Base-by-base conservation (phyloP, 2,113 vertebrate species). In the Aspiorhynchus laticeps region DNA sequence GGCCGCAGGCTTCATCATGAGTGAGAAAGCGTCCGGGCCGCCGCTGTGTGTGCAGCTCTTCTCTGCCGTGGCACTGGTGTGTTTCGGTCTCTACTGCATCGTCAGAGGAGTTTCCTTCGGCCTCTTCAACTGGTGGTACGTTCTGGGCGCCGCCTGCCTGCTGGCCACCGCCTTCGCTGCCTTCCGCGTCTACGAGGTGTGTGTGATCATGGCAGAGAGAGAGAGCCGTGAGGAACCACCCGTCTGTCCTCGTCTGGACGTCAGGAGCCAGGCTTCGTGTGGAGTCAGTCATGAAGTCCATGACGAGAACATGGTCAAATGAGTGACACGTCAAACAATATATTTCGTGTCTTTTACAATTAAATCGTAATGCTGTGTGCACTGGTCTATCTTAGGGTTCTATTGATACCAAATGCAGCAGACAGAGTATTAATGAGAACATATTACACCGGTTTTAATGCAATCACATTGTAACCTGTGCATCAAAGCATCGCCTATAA, bases 101-200 rank as follows among this genome's bases (percentile, higher is more conserved):
- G 79, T 90, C 53, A 93, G 91, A 75, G 94, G 90, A 2, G 79
- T 90, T 26, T 91, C 92, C 7, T 92, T 91, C 21, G 90, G 89
- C 36, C 88, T 89, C 15, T 94, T 94, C 78, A 94, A 89, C 90
- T 93, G 93, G 94, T 94, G 94, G 92, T 93, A 91, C 85, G 87
- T 93, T 56, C 79, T 93, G 19, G 93, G 93, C 7, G 88, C 76
- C 1, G 90, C 90, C 26, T 91, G 90, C 75, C 85, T 93, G 15
- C 71, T 92, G 28, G 88, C 90, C 8, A 91, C 92, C 5, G 88
- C 88, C 12, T 93, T 94, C 7, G 90, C 93, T 19, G 88, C 87
- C 10, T 93, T 94, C 81, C 86, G 91, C 1, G 90, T 94, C 28
- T 93, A 93, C 74, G 93, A 93, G 87, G 90, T 92, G 67, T 93